Percentiles rank a stretch among this genome's conserved stretches.
These are phyloP conservation scores for Diaprepes abbreviatus DNA, from an alignment of 2,888 invertebrate species.

Conservation along the genomic window DNA sequence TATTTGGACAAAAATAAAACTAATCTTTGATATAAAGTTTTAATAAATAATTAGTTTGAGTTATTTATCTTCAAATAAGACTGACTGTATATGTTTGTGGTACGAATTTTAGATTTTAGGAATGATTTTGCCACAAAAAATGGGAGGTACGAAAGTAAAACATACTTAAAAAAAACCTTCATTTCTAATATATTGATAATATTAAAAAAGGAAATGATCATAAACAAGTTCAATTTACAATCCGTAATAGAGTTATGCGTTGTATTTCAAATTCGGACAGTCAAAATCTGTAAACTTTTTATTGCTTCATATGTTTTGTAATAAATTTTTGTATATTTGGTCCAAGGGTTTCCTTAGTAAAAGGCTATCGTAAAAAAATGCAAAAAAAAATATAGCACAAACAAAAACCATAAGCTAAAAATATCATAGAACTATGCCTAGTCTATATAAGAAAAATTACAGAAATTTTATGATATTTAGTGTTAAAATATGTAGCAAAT, in stretches of 20 bases:
- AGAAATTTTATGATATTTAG: neutral
- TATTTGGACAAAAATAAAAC: no score
- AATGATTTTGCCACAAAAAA: no score
- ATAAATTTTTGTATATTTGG: constrained; percentile 32
- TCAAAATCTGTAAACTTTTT: constrained; percentile 21
- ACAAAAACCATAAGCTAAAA: constrained; percentile 7
- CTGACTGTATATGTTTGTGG: no score
- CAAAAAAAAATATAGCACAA: neutral
- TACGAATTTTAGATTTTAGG: no score
- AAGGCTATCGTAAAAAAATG: constrained; percentile 18
- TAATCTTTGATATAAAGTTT: no score
- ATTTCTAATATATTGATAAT: neutral
- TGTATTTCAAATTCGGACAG: neutral
- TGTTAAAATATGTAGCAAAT: constrained; percentile 26
- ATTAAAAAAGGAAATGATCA: neutral
- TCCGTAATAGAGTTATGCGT: neutral
- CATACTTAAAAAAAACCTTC: neutral
- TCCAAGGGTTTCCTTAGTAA: constrained; percentile 33
- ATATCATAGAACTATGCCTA: constrained; percentile 18
- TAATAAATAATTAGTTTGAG: no score
- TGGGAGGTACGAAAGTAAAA: neutral
- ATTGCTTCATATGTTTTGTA: constrained; percentile 28
- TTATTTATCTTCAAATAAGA: no score
- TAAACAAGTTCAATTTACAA: neutral
- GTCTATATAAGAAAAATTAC: constrained; percentile 2